Base-by-base conservation (phyloP, 2,888 invertebrate species). In the Bellardia bayeri region DNA sequence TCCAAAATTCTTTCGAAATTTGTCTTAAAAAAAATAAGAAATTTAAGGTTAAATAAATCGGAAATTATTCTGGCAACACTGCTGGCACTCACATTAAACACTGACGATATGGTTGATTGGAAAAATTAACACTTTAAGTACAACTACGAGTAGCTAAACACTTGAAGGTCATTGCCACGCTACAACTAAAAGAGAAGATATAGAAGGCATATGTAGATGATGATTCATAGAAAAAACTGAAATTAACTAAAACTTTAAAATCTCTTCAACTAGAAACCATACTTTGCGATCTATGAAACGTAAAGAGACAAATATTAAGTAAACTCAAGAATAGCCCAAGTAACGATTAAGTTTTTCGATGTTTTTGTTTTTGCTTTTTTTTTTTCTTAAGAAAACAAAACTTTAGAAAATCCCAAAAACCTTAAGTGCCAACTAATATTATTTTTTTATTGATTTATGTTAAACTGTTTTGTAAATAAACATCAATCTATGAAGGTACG, bases 381-480 rank as follows among this genome's bases (percentile, higher is more conserved):
- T 33, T 7, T 56, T 68, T 49, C 66, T 40, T 30, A 54, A 49
- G 80, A 71, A 63, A 71, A 80, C 71, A 71, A 64, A 58, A 56
- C 37, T 49, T 58, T n/a, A 11, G 30, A 82, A 82, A 75, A 49
- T 49, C 75, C 82, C 61, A 33, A 49, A 71, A 63, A 11, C 42
- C 13, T n/a, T 56, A 80, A 71, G 37, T 37, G 49, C 40, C 63
- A 37, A 33, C 49, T n/a, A n/a, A 11, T 5, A 3, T 8, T 23
- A n/a, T 49, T 2, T 68, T 14, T 71, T 69, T 63, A 30, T 69
- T 61, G 16, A 58, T 37, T 58, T 71, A 66, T 72, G 79, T 13
- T 84, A 84, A 84, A 74, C 30, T 45, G 66, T 66, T 84, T 51
- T 66, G 79, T 71, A 71, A 81, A 85, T 64, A 75, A 49, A 51